These are phyloP conservation scores for Phanerotoma sp. DNA, from an alignment of 2,888 invertebrate genomes.

Conservation along the genomic window DNA sequence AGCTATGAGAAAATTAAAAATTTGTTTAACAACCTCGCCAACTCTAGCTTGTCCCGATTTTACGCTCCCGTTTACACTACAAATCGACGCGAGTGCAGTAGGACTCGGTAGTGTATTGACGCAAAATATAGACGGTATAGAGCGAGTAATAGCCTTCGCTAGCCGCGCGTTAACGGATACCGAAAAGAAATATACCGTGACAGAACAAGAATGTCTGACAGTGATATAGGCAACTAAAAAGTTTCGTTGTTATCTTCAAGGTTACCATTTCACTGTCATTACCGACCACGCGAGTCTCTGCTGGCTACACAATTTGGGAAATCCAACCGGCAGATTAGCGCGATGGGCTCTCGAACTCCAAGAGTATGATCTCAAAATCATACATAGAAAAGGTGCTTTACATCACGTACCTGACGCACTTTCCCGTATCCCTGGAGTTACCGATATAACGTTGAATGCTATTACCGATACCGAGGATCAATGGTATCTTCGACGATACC, in stretches of 20 bases:
- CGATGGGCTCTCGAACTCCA: conserved; percentile 32
- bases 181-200: too few relatives aligned
- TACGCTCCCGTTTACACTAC: conserved; percentile 17
- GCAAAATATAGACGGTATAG: conserved; percentile 29
- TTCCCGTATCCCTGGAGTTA: conserved; percentile 23
- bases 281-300: conserved; percentile 36
- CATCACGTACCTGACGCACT: conserved; percentile 19
- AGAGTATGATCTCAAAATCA: conserved; percentile 12
- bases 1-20: conserved; percentile 15
- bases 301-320: conserved; percentile 33
- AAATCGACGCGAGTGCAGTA: conserved; percentile 24
- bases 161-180: too few relatives aligned
- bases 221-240: conserved; percentile 32
- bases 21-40: conserved; percentile 20
- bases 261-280: conserved; percentile 34
- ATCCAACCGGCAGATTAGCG: conserved; percentile 28
- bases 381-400: conserved; percentile 3
- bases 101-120: conserved; percentile 31
- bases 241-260: conserved; percentile 35
- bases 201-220: too few relatives aligned
- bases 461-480: neutral
- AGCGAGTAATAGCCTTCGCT: too few relatives aligned
- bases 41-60: conserved; percentile 33
- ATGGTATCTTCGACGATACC: conserved; percentile 16
- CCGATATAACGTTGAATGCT: neutral